phyloP scores from a whole-genome alignment of 64 coral and sea anemone species.

The Stichodactyla mertensii region DNA sequence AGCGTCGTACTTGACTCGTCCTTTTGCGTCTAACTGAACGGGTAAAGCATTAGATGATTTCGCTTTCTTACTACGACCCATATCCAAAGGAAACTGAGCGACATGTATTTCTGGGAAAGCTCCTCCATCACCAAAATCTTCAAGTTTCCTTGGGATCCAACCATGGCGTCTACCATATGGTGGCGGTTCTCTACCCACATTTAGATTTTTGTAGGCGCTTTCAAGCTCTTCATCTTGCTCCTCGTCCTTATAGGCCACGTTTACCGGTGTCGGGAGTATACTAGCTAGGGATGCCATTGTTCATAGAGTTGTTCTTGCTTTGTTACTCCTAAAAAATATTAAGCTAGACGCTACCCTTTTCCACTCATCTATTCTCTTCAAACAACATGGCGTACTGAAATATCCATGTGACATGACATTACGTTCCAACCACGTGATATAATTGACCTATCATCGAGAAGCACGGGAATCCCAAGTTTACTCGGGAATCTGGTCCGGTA shows the following conservation, averaged over 20 bases:
- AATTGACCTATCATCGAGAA: neutral
- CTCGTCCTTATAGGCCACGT: constrained; percentile 61
- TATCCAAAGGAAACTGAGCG: constrained; percentile 96
- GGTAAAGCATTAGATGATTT: constrained; percentile 68
- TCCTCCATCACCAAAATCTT: constrained; percentile 99
- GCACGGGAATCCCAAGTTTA: neutral
- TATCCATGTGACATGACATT: neutral
- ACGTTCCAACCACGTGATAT: neutral
- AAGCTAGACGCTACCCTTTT: neutral
- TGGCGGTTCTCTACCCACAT: constrained; percentile 83
- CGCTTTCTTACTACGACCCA: constrained; percentile 75
- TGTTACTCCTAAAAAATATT: neutral
- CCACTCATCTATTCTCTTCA: neutral
- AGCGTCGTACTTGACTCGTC: constrained; percentile 97
- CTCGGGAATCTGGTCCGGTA: neutral
- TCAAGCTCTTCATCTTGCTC: constrained; percentile 74
- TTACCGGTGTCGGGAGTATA: constrained; percentile 66
- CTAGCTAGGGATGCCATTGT: constrained; percentile 30
- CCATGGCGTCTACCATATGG: constrained; percentile 84
- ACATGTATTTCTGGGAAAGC: constrained; percentile 99
- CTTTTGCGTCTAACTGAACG: constrained; percentile 82
- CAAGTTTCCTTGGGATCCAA: constrained; percentile 87
- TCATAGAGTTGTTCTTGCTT: neutral
- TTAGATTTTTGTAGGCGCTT: constrained; percentile 63
- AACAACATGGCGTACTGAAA: constrained; percentile 13